phyloP scores from a whole-genome alignment of 2,888 invertebrate species.

The Noctua fimbriata region DNA sequence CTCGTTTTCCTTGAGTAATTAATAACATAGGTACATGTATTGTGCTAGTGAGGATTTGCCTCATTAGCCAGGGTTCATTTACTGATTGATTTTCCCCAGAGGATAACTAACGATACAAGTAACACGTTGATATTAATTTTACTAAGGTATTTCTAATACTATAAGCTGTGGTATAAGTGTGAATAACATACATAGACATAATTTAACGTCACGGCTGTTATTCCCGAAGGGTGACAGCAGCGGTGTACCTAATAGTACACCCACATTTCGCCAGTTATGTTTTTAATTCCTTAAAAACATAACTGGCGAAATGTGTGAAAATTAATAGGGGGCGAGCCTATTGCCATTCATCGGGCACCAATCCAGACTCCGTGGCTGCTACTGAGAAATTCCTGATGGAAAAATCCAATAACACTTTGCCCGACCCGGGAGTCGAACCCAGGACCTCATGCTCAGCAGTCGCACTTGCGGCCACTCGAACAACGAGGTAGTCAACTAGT shows the following conservation, averaged over 20 bases:
- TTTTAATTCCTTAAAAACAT: not conserved
- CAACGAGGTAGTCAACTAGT: too few relatives aligned
- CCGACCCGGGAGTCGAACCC: not conserved
- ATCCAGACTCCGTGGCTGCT: not conserved
- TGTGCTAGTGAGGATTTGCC: slow-evolving; percentile 2
- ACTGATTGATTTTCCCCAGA: slow-evolving; percentile 25
- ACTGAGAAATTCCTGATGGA: not conserved
- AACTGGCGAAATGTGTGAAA: too few relatives aligned
- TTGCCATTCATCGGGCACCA: not conserved
- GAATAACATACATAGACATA: not conserved
- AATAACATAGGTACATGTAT: slow-evolving; percentile 6
- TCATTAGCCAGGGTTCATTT: slow-evolving; percentile 37
- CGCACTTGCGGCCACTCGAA: too few relatives aligned
- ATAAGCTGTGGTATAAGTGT: not conserved
- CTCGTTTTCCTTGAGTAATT: slow-evolving; percentile 19
- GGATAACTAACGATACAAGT: slow-evolving; percentile 4
- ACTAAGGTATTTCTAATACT: not conserved
- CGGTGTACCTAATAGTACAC: not conserved
- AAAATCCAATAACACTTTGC: not conserved
- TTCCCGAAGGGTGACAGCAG: not conserved
- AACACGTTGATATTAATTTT: not conserved
- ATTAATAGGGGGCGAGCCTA: not conserved
- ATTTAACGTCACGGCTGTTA: not conserved
- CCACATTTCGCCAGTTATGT: not conserved
- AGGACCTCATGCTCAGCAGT: too few relatives aligned